phyloP scores from a whole-genome alignment of 2,888 invertebrate genomes.

The Tanypteryx hageni region DNA sequence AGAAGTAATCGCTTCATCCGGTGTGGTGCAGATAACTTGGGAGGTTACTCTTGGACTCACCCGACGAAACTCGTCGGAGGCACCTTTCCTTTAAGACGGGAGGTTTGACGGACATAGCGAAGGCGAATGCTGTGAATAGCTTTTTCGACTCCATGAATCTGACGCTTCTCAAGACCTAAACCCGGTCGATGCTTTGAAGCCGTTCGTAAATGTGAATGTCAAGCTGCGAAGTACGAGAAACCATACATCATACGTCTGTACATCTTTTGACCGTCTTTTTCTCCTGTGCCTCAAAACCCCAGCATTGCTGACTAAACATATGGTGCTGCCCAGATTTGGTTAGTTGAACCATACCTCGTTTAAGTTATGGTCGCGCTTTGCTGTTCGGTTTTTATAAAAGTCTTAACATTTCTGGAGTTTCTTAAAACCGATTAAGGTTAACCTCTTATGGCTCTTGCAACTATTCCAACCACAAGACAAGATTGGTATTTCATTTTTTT shows the following conservation, averaged over 20 bases:
- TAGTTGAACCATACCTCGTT: conserved; percentile 63
- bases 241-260: conserved; percentile 23
- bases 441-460: too few species aligned
- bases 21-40: conserved; percentile 37
- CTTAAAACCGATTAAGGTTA: too few species aligned
- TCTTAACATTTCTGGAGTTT: too few species aligned
- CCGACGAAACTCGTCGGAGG: conserved; percentile 38
- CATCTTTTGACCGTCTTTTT: conserved; percentile 43
- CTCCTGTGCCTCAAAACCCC: conserved; percentile 46
- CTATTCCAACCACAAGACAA: too few species aligned
- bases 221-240: conserved; percentile 53
- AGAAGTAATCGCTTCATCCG: conserved; percentile 13
- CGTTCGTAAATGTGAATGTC: conserved; percentile 50
- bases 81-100: conserved; percentile 58
- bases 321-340: conserved; percentile 71
- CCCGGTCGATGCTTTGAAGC: conserved; percentile 43
- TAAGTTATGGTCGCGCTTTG: too few species aligned
- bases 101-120: conserved; percentile 52
- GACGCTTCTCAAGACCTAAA: conserved; percentile 22
- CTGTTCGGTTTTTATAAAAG: too few species aligned
- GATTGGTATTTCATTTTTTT: too few species aligned
- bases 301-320: conserved; percentile 69
- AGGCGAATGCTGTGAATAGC: conserved; percentile 55
- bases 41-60: conserved; percentile 31
- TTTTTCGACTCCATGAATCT: conserved; percentile 16